A percentile compares a stretch with the other conserved stretches of the same genome.
Conservation (phyloP, 2,113 vertebrate genomes). For the Ceyx margarethae region DNA sequence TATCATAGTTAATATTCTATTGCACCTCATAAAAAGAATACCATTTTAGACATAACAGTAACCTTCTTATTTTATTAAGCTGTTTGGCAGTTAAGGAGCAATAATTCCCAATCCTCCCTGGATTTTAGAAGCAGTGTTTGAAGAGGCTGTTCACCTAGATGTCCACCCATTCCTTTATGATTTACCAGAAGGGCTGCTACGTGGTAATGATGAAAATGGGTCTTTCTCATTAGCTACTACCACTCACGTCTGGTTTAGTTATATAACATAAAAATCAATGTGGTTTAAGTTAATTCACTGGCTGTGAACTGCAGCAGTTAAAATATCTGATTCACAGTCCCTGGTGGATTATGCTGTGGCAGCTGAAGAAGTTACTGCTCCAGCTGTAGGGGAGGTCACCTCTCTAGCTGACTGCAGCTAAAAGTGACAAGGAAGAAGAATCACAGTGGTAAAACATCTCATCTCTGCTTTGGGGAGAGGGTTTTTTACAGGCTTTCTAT, state of each 20-base stretch:
- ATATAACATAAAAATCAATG: neutral
- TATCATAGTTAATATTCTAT: slow-evolving; percentile 4
- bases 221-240: neutral
- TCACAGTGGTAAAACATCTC: neutral
- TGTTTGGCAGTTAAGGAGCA: neutral
- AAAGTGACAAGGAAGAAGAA: neutral
- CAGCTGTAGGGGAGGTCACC: neutral
- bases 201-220: neutral
- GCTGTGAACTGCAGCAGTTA: slow-evolving; percentile 6
- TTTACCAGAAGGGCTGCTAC: neutral
- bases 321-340: neutral
- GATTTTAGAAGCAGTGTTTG: neutral
- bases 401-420: neutral
- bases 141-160: neutral
- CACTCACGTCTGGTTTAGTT: neutral
- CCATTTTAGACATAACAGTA: neutral
- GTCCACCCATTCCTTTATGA: neutral
- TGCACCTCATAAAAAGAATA: slow-evolving; percentile 1
- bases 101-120: neutral
- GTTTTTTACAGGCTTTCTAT: neutral
- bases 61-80: neutral
- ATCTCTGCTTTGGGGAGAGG: neutral
- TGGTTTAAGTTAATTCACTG: slow-evolving; percentile 11
- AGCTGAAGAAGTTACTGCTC: neutral
- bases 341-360: neutral